Conservation (phyloP, 92 coral and sea anemone genomes). For the Paramuricea clavata region DNA sequence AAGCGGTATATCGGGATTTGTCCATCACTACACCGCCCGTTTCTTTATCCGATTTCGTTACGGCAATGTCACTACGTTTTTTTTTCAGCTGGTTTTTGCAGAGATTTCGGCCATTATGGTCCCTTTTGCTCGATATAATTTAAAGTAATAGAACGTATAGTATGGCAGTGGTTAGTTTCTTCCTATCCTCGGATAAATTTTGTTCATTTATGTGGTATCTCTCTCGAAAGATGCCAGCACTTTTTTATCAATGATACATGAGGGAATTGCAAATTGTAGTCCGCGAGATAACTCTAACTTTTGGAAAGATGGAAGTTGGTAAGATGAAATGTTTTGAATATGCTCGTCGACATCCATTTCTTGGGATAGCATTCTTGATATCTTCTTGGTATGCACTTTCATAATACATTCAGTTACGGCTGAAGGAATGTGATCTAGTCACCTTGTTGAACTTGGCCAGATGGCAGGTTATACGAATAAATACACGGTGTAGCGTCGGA, state of each 20-base stretch:
- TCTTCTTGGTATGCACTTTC: conserved; percentile 59
- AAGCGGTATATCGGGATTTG: conserved; percentile 47
- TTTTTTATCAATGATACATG: conserved; percentile 32
- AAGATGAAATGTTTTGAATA: conserved; percentile 54
- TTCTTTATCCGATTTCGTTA: conserved; percentile 69
- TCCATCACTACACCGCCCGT: conserved; percentile 67
- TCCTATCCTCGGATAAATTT: neutral
- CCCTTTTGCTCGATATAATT: conserved; percentile 62
- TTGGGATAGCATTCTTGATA: conserved; percentile 17
- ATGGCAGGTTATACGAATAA: neutral
- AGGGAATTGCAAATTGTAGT: conserved; percentile 53
- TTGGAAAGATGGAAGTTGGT: conserved; percentile 48
- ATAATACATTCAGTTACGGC: too few species aligned
- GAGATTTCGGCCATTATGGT: conserved; percentile 21
- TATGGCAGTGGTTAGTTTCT: conserved; percentile 28
- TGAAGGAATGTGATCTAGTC: too few species aligned
- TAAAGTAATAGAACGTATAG: conserved; percentile 64
- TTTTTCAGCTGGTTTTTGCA: conserved; percentile 33
- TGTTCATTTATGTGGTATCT: conserved; percentile 27
- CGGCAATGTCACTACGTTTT: conserved; percentile 54
- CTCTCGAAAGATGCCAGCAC: conserved; percentile 59
- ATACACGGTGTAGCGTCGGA: neutral
- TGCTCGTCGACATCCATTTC: conserved; percentile 64
- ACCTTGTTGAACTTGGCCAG: neutral
- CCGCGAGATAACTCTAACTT: conserved; percentile 55